These are phyloP conservation scores for Cephus spinipes DNA, from an alignment of 2,888 invertebrate genomes.

Conservation along the genomic window DNA sequence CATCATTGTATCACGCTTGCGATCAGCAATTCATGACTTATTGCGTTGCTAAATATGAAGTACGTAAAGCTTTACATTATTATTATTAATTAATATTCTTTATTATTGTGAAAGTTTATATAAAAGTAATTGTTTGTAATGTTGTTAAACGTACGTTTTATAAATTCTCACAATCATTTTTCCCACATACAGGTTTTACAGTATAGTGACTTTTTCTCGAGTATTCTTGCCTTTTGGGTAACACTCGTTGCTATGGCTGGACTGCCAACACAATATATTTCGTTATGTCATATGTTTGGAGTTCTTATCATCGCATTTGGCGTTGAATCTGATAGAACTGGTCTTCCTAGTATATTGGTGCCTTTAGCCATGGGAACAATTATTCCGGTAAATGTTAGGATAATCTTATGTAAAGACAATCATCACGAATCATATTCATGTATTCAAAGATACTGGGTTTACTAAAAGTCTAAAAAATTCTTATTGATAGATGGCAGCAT, in stretches of 20 bases:
- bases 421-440: neutral
- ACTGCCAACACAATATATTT: slow-evolving; percentile 62
- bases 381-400: slow-evolving; percentile 51
- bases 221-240: slow-evolving; percentile 72
- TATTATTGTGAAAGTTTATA: neutral
- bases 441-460: neutral
- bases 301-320: slow-evolving; percentile 69
- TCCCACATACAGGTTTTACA: slow-evolving; percentile 65
- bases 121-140: neutral
- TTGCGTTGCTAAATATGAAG: slow-evolving; percentile 65
- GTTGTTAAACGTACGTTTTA: neutral
- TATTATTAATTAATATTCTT: slow-evolving; percentile 1
- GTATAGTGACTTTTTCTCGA: slow-evolving; percentile 72
- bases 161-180: neutral
- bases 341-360: slow-evolving; percentile 67
- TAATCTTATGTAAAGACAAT: neutral
- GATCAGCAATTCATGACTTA: slow-evolving; percentile 68
- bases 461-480: slow-evolving; percentile 9
- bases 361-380: slow-evolving; percentile 64
- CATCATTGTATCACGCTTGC: slow-evolving; percentile 74
- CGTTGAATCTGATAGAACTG: slow-evolving; percentile 69
- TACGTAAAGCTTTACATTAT: slow-evolving; percentile 32
- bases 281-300: slow-evolving; percentile 69
- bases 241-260: slow-evolving; percentile 70
- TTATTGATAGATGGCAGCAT: slow-evolving; percentile 46